Evolutionary conservation across 2,113 vertebrate species (phyloP), one percentile per base, ranked within the genome.

Genomic region (Nestor notabilis): DNA sequence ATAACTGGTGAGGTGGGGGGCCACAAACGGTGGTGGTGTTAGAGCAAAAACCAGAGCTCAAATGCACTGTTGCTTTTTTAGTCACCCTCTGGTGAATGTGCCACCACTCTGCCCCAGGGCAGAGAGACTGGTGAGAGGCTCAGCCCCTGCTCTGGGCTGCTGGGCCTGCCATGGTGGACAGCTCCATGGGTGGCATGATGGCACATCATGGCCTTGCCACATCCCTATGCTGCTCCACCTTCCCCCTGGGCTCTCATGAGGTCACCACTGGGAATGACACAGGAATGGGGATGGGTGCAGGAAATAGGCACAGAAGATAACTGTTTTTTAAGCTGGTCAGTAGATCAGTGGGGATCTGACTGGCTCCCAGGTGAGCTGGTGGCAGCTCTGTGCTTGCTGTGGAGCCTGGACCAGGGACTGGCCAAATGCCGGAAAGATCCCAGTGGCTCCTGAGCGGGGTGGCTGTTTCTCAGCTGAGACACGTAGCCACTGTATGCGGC

Each of bases 1-100:
- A 0, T 39, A 18, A 0, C 50, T 76, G 71, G 25, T 3, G 5
- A 25, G 15, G 16, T 5, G 3, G 1, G 14, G 47, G n/a, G 43
- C 2, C 44, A 20, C 2, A 4, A 77, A n/a, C 4, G 5, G 25
- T 3, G 24, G 11, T 33, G 50, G 43, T 11, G 43, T 29, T 64
- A 44, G n/a, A 64, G 28, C 35, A 50, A 50, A 82, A 77, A 58
- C 15, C 70, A 63, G 41, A 83, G 31, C 6, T 25, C 41, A 68
- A 85, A 70, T 27, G 50, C 4, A 1, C 13, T 63, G 11, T 13
- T 58, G 44, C 41, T 60, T 77, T 84, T 74, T 69, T 15, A 33
- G 90, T 87, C 85, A 11, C 7, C 27, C 17, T 61, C 41, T 79
- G 65, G 31, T 63, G 61, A 65, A 31, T 23, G 13, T 56, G 31